Percentiles rank a stretch among this genome's conserved stretches.
These are phyloP conservation scores for Grus americana DNA, from an alignment of 2,113 vertebrate genomes.

Conservation along the genomic window DNA sequence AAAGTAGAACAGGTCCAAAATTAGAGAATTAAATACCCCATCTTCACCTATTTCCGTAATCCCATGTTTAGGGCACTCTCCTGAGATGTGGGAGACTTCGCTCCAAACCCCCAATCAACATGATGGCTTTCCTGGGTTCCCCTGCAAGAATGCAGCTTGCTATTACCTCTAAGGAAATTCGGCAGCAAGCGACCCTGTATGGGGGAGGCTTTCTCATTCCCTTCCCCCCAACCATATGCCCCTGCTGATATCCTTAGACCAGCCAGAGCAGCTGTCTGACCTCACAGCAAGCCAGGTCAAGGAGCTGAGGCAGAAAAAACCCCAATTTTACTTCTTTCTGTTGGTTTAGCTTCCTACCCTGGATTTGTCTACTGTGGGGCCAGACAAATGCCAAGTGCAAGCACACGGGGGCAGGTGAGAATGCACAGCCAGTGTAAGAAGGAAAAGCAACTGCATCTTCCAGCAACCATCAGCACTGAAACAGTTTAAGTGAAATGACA, in stretches of 20 bases:
- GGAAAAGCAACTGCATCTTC: not conserved
- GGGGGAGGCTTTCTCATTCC: not conserved
- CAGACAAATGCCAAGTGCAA: not conserved
- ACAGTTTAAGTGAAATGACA: not conserved
- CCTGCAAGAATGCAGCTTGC: not conserved
- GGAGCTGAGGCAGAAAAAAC: not conserved
- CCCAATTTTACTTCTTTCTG: not conserved
- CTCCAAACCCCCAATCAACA: not conserved
- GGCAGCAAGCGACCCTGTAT: not conserved
- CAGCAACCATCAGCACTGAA: not conserved
- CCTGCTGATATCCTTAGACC: not conserved
- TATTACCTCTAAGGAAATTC: not conserved
- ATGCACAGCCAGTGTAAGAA: not conserved
- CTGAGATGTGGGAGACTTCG: not conserved
- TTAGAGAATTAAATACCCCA: not conserved
- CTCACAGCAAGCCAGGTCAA: not conserved
- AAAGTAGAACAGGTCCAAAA: not conserved
- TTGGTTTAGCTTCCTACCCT: not conserved
- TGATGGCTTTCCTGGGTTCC: not conserved
- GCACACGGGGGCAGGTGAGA: not conserved
- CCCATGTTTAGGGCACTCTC: not conserved
- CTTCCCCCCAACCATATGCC: conserved; percentile 36
- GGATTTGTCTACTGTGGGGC: not conserved
- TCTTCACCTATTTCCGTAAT: not conserved
- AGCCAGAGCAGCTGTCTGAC: conserved; percentile 15